Conservation (phyloP, 1,140 invertebrate genomes). For the Drosophila gunungcola region DNA sequence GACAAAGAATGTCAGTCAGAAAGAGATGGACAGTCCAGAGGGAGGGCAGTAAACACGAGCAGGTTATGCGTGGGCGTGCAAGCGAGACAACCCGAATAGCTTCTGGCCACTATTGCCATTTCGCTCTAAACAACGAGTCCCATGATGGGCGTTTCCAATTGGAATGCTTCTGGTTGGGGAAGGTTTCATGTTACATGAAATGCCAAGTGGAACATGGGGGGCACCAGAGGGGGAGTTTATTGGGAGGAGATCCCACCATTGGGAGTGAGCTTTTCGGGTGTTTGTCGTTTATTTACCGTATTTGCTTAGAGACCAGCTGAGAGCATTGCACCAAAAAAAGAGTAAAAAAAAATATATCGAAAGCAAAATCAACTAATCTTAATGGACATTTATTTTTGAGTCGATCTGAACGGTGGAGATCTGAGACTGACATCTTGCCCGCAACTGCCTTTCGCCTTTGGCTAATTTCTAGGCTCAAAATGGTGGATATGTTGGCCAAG, state of each 20-base stretch:
- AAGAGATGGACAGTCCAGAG: slow-evolving; percentile 7
- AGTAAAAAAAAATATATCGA: slow-evolving; percentile 64
- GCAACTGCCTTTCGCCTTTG: slow-evolving; percentile 41
- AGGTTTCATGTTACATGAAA: slow-evolving; percentile 55
- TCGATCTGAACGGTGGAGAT: slow-evolving; percentile 32
- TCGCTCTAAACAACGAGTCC: slow-evolving; percentile 12
- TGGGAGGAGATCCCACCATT: slow-evolving; percentile 2
- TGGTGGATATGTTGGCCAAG: slow-evolving; percentile 14
- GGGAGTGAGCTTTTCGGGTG: slow-evolving; percentile 42
- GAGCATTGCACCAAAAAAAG: neutral
- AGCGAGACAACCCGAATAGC: slow-evolving; percentile 52
- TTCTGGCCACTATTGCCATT: slow-evolving; percentile 23
- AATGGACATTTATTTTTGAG: slow-evolving; percentile 71
- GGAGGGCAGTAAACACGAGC: slow-evolving; percentile 28
- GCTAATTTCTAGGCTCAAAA: slow-evolving; percentile 31
- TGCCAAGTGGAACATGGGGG: slow-evolving; percentile 12
- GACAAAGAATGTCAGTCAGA: slow-evolving; percentile 14
- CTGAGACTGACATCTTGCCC: slow-evolving; percentile 64
- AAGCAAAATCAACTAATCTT: slow-evolving; percentile 80
- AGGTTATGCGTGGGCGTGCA: slow-evolving; percentile 51
- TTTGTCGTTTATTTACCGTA: slow-evolving; percentile 71
- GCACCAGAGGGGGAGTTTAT: neutral
- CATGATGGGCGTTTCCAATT: slow-evolving; percentile 76
- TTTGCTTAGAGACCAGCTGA: slow-evolving; percentile 60
- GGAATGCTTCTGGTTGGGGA: slow-evolving; percentile 73